Percentiles rank a stretch among this genome's conserved stretches.
These are phyloP conservation scores for Hydractinia symbiolongicarpus DNA, from an alignment of 30 jellyfish, hydroid and myxozoan species.

Conservation along the genomic window DNA sequence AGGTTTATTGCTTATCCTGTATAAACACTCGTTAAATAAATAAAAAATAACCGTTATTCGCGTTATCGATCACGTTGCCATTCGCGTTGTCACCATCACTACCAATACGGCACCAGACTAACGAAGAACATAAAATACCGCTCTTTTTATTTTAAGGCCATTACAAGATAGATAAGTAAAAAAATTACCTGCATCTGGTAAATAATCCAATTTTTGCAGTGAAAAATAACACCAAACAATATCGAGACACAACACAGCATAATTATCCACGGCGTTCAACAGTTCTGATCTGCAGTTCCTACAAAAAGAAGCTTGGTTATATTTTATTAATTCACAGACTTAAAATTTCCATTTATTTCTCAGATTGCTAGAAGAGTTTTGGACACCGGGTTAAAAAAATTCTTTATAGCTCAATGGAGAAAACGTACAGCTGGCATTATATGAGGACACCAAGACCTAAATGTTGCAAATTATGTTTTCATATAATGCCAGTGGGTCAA, in stretches of 20 bases:
- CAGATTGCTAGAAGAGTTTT: no score
- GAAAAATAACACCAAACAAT: conserved; percentile 36
- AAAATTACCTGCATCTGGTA: conserved; percentile 39
- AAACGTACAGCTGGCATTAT: no score
- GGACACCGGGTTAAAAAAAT: no score
- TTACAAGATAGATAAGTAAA: not conserved
- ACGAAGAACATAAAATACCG: not conserved
- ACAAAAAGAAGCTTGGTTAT: not conserved
- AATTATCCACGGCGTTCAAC: conserved; percentile 24
- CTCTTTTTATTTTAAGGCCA: not conserved
- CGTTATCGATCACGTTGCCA: no score
- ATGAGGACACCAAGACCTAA: no score
- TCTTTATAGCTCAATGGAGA: no score
- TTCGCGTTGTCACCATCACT: no score
- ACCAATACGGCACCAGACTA: not conserved
- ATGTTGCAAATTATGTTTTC: no score
- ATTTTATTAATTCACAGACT: not conserved
- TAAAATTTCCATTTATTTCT: not conserved
- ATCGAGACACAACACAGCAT: conserved; percentile 30
- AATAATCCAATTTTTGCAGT: conserved; percentile 24
- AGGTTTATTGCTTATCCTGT: no score
- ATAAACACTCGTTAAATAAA: no score
- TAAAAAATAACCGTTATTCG: no score
- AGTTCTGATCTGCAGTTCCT: conserved; percentile 39
- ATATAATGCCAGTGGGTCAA: no score